A percentile compares a stretch with the other conserved stretches of the same genome.
Evolutionary conservation across 2,888 invertebrate species (phyloP).

Genomic region (Drosophila borealis): DNA sequence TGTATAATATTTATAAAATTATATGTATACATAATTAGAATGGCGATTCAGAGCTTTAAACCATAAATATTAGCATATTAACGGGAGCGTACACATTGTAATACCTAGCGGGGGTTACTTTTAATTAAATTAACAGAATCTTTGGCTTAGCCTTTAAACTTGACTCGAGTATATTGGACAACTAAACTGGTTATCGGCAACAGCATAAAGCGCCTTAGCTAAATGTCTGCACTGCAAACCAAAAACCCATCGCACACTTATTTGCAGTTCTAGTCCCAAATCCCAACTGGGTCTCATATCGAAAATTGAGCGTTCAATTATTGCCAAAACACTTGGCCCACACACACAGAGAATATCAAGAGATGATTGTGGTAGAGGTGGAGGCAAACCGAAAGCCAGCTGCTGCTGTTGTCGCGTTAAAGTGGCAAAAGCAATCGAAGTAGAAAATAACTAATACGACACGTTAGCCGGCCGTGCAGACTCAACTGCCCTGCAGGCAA

Average conservation of each 20-base stretch:
- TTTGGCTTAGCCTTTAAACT: conserved; percentile 2
- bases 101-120: no score
- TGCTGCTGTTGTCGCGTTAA: conserved; percentile 73
- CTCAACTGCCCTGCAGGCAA: conserved; percentile 66
- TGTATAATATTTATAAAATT: conserved; percentile 33
- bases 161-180: background rate
- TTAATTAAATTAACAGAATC: conserved; percentile 1
- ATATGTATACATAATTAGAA: conserved; percentile 34
- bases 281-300: conserved; percentile 59
- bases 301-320: conserved; percentile 78
- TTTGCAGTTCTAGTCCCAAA: conserved; percentile 18
- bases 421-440: conserved; percentile 82
- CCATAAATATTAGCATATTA: conserved; percentile 21
- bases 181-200: conserved; percentile 6
- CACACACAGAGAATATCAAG: conserved; percentile 10
- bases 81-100: background rate
- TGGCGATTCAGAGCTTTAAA: conserved; percentile 39
- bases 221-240: conserved; percentile 7
- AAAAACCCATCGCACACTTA: conserved; percentile 19
- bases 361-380: background rate
- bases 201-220: background rate
- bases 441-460: conserved; percentile 80
- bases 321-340: conserved; percentile 72
- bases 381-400: conserved; percentile 17
- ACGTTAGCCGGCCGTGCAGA: conserved; percentile 73